A percentile compares a stretch with the other conserved stretches of the same genome.
These are phyloP conservation scores for Alca torda DNA, from an alignment of 2,797 vertebrate species.

Conservation along the genomic window DNA sequence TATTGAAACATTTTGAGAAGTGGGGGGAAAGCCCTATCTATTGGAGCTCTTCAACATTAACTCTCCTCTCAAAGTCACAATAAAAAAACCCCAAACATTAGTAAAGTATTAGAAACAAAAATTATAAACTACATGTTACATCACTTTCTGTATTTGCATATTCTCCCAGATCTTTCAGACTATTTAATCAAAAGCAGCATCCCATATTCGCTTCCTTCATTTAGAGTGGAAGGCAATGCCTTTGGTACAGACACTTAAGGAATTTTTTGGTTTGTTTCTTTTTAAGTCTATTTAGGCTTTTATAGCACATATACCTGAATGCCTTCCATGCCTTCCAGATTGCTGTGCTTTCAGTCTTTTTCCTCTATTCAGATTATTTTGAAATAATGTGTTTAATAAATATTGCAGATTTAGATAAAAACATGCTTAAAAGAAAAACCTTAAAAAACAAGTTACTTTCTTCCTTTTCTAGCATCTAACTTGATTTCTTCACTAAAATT, in stretches of 20 bases:
- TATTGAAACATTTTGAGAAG: neutral
- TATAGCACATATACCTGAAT: neutral
- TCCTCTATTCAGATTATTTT: neutral
- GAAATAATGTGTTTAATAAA: neutral
- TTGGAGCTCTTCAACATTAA: neutral
- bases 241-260: neutral
- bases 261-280: neutral
- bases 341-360: neutral
- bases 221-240: neutral
- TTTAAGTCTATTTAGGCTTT: neutral
- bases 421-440: neutral
- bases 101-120: neutral
- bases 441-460: neutral
- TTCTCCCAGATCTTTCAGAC: neutral
- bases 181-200: neutral
- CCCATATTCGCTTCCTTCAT: neutral
- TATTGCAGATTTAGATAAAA: neutral
- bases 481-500: neutral
- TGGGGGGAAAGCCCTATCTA: neutral
- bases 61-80: neutral
- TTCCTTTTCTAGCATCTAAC: neutral
- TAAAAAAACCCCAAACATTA: neutral
- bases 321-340: neutral
- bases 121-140: neutral
- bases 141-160: neutral